phyloP scores from a whole-genome alignment of 30 jellyfish, hydroid and myxozoan genomes.

The Chironex yamaguchii region DNA sequence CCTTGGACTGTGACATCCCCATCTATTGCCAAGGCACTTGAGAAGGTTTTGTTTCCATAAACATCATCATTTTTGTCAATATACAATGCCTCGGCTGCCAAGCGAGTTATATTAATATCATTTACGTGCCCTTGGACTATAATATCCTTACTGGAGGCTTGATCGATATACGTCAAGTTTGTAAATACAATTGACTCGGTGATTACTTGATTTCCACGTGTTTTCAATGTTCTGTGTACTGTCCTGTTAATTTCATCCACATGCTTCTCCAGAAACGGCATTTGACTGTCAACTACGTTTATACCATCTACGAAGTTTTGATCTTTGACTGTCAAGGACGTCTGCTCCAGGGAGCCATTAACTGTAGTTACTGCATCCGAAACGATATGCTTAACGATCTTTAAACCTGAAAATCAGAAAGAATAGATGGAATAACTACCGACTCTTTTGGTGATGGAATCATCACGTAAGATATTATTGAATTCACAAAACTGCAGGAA shows the following conservation, averaged over 20 bases:
- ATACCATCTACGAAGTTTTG: not conserved
- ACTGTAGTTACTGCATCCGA: constrained; percentile 38
- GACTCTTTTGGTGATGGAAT: no score
- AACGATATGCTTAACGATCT: no score
- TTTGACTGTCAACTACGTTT: not conserved
- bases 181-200: constrained; percentile 30
- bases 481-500: no score
- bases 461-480: no score
- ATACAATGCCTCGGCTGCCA: constrained; percentile 55
- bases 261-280: constrained; percentile 15
- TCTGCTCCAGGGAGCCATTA: constrained; percentile 17
- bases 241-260: not conserved
- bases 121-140: constrained; percentile 66
- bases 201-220: constrained; percentile 61
- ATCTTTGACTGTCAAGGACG: constrained; percentile 27
- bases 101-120: constrained; percentile 44
- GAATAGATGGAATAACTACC: no score
- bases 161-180: not conserved
- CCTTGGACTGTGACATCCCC: constrained; percentile 56
- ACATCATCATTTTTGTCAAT: constrained; percentile 58
- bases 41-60: constrained; percentile 73
- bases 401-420: constrained; percentile 46
- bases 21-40: not conserved
- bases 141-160: constrained; percentile 5
- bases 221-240: constrained; percentile 3